Evolutionary conservation across 1,140 invertebrate species (phyloP).

Genomic region (Drosophila ficusphila): DNA sequence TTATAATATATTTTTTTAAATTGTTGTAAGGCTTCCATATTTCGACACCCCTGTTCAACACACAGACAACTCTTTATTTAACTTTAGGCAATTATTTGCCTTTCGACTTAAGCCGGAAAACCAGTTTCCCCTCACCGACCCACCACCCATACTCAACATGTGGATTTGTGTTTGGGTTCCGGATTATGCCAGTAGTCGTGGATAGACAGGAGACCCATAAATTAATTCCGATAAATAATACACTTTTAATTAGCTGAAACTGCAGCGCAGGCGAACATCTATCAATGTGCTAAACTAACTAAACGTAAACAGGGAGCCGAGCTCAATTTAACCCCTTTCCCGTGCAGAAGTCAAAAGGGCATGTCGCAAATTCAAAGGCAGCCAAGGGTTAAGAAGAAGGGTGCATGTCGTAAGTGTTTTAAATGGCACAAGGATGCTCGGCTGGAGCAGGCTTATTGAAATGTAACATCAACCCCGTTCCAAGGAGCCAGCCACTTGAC

Average conservation of each 20-base stretch:
- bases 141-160: slow-evolving; percentile 3
- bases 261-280: slow-evolving; percentile 1
- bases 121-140: slow-evolving; percentile 56
- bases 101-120: slow-evolving; percentile 65
- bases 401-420: slow-evolving; percentile 66
- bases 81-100: slow-evolving; percentile 54
- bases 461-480: slow-evolving; percentile 38
- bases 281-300: slow-evolving; percentile 45
- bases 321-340: slow-evolving; percentile 1
- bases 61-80: slow-evolving; percentile 47
- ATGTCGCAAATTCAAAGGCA: slow-evolving; percentile 2
- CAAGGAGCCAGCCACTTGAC: slow-evolving; percentile 50
- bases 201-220: slow-evolving; percentile 55
- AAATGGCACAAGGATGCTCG: slow-evolving; percentile 59
- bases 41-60: slow-evolving; percentile 4
- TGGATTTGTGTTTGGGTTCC: slow-evolving; percentile 65
- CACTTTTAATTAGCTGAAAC: slow-evolving; percentile 76
- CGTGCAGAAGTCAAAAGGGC: slow-evolving; percentile 33
- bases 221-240: slow-evolving; percentile 77
- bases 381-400: slow-evolving; percentile 50
- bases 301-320: slow-evolving; percentile 12
- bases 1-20: too few species aligned
- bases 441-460: slow-evolving; percentile 55
- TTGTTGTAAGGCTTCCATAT: too few species aligned
- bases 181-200: slow-evolving; percentile 51